Evolutionary conservation across 2,888 invertebrate species (phyloP).

Genomic region (Portevinia maculata): DNA sequence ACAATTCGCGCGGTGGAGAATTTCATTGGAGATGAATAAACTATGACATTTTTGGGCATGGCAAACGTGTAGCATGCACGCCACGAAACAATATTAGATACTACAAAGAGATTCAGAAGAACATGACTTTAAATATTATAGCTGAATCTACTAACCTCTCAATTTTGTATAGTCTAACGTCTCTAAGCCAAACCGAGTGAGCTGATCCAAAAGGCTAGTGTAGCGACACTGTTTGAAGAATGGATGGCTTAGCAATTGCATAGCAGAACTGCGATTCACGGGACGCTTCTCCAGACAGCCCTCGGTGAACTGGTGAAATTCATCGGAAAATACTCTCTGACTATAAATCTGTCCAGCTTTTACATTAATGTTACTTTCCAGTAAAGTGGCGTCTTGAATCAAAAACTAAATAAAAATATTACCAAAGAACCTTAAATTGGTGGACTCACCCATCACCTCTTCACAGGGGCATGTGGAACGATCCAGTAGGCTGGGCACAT

Average conservation of each 20-base stretch:
- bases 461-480: constrained; percentile 86
- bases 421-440: not conserved
- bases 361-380: constrained; percentile 77
- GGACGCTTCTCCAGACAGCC: constrained; percentile 88
- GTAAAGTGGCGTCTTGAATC: constrained; percentile 77
- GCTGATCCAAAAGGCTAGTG: constrained; percentile 80
- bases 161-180: constrained; percentile 77
- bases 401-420: not conserved
- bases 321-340: constrained; percentile 87
- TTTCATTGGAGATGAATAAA: too few species aligned
- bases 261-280: constrained; percentile 87
- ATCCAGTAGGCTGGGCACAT: constrained; percentile 89
- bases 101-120: too few species aligned
- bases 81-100: too few species aligned
- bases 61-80: too few species aligned
- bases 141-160: constrained; percentile 75
- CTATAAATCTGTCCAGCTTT: constrained; percentile 84
- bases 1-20: too few species aligned
- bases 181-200: constrained; percentile 78
- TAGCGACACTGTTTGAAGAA: constrained; percentile 88
- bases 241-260: constrained; percentile 88
- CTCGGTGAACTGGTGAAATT: constrained; percentile 91
- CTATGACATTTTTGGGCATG: too few species aligned
- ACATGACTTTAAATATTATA: too few species aligned
- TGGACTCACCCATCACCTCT: constrained; percentile 81